Percentiles rank a stretch among this genome's conserved stretches.
Evolutionary conservation across 2,113 vertebrate genomes (phyloP).

Genomic region (Psammodynastes pulverulentus): DNA sequence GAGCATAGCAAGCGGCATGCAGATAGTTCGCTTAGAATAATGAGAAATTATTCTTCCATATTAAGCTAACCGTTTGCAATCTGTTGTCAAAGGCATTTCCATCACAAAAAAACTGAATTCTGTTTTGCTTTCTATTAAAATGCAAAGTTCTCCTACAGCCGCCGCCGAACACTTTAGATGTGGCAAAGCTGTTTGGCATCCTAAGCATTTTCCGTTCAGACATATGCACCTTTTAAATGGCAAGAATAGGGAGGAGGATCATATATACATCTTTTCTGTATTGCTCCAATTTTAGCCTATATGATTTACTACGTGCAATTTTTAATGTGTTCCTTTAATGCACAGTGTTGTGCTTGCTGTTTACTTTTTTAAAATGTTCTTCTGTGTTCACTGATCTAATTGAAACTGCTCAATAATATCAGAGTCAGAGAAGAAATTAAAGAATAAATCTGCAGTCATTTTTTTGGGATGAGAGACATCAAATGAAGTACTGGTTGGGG

Average conservation of each 20-base stretch:
- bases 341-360: no score
- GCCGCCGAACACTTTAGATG: background rate
- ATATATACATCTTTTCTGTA: background rate
- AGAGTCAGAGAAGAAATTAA: background rate
- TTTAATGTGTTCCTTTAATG: background rate
- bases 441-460: background rate
- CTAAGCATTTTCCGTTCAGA: background rate
- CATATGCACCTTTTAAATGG: background rate
- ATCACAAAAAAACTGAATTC: conserved; percentile 9
- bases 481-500: background rate
- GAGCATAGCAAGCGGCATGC: background rate
- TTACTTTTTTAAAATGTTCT: background rate
- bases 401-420: background rate
- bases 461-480: background rate
- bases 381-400: background rate
- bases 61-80: background rate
- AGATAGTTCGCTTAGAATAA: background rate
- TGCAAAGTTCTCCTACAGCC: background rate
- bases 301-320: background rate
- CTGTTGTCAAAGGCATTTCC: conserved; percentile 5
- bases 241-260: background rate
- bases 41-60: background rate
- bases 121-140: background rate
- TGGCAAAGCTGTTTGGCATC: background rate
- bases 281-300: background rate